Evolutionary conservation across 2,113 vertebrate genomes (phyloP).

Genomic region (Chamaetylas fuelleborni): DNA sequence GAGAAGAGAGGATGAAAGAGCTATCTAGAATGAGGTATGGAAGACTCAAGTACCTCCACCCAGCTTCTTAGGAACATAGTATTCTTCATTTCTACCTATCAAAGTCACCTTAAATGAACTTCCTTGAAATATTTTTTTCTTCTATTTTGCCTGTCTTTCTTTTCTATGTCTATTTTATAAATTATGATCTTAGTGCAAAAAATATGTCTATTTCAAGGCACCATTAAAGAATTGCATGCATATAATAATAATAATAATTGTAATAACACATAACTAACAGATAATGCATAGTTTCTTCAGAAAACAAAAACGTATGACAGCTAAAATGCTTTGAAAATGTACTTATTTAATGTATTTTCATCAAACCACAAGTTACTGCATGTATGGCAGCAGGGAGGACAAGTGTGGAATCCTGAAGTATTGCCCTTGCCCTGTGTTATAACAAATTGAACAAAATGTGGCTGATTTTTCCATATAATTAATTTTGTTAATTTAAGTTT

Average conservation of each 20-base stretch:
- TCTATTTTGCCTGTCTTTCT: background rate
- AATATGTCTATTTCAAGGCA: background rate
- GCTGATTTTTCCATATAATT: background rate
- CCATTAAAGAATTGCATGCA: background rate
- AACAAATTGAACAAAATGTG: background rate
- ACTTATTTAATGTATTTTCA: background rate
- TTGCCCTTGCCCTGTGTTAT: background rate
- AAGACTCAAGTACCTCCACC: background rate
- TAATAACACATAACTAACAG: background rate
- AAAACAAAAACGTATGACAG: background rate
- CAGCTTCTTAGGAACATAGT: background rate
- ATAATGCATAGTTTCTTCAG: background rate
- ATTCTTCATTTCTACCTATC: background rate
- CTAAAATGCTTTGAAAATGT: background rate
- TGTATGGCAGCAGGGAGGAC: background rate
- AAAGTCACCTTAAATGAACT: background rate
- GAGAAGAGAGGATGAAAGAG: background rate
- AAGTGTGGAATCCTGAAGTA: background rate
- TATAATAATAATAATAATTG: background rate
- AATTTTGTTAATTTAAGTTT: background rate
- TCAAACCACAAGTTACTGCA: background rate
- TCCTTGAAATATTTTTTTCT: background rate
- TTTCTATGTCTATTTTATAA: background rate
- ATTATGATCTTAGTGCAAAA: background rate
- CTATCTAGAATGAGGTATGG: background rate